Conservation (phyloP, 2,113 vertebrate genomes). For the rabbit (Oryctolagus cuniculus) region DNA sequence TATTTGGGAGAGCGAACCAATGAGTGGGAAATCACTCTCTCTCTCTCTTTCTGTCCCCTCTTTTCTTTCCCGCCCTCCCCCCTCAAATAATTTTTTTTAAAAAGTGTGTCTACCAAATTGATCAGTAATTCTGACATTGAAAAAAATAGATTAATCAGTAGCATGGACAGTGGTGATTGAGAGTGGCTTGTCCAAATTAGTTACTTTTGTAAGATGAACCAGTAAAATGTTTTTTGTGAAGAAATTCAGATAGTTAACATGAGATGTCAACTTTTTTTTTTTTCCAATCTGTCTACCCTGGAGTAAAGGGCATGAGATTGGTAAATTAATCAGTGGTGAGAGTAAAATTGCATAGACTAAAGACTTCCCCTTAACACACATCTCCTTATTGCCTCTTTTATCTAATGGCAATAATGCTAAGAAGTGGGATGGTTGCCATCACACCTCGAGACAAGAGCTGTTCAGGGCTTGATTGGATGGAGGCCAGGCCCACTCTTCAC, state of each 20-base stretch:
- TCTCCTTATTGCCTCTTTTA: conserved; percentile 23
- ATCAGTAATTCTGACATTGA: not conserved
- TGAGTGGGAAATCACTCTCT: no score
- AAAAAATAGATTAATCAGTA: conserved; percentile 48
- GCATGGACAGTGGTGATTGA: conserved; percentile 7
- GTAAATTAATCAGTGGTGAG: conserved; percentile 64
- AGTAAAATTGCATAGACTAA: conserved; percentile 50
- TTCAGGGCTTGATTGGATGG: conserved; percentile 43
- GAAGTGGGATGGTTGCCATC: not conserved
- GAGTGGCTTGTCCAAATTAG: conserved; percentile 6
- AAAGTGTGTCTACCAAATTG: conserved; percentile 31
- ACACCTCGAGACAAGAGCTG: not conserved
- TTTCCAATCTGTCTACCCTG: not conserved
- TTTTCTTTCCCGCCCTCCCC: no score
- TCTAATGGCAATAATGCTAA: conserved; percentile 19
- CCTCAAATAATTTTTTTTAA: not conserved
- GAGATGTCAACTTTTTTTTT: not conserved
- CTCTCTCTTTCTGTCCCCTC: no score
- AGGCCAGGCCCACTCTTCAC: not conserved
- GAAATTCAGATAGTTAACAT: conserved; percentile 36
- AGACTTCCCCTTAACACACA: conserved; percentile 56
- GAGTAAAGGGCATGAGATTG: not conserved
- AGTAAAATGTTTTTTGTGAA: conserved; percentile 41
- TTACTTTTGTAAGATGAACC: conserved; percentile 37
- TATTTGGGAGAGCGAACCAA: no score